phyloP scores from a whole-genome alignment of 2,797 vertebrate species.

The Paramormyrops hopkinsi region DNA sequence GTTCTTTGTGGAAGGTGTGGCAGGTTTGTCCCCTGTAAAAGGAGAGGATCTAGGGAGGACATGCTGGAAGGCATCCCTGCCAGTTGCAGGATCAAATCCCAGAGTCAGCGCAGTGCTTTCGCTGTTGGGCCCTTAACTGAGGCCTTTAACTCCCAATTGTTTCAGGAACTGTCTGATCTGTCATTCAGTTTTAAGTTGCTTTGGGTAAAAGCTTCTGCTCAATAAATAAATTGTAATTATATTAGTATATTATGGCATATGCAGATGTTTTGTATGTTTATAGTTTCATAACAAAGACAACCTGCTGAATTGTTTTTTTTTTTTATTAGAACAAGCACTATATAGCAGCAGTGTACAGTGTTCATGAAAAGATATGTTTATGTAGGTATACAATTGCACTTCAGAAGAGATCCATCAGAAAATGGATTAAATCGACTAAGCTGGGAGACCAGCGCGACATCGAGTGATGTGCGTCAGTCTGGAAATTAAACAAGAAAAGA shows the following conservation, averaged over 20 bases:
- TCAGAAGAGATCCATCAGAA: slow-evolving; percentile 72
- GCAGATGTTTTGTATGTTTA: background rate
- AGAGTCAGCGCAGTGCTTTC: background rate
- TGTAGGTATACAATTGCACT: slow-evolving; percentile 82
- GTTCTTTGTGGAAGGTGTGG: background rate
- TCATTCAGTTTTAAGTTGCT: background rate
- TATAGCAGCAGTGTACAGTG: slow-evolving; percentile 84
- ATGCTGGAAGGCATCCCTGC: background rate
- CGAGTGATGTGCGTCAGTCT: slow-evolving; percentile 59
- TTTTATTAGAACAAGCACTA: slow-evolving; percentile 91
- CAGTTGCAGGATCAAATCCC: background rate
- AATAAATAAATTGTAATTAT: background rate
- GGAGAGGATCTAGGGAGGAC: background rate
- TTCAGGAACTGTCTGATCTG: background rate
- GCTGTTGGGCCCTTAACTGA: background rate
- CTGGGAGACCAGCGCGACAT: slow-evolving; percentile 60
- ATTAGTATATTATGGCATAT: background rate
- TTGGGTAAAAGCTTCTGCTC: background rate
- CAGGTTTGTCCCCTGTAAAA: background rate
- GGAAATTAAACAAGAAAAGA: slow-evolving; percentile 24
- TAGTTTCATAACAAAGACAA: background rate
- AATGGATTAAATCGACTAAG: slow-evolving; percentile 62
- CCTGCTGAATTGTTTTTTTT: slow-evolving; percentile 44
- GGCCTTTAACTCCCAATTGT: background rate
- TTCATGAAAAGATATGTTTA: slow-evolving; percentile 74